Conservation (phyloP, 1,140 invertebrate species). For the Thereuonema tuberculata region DNA sequence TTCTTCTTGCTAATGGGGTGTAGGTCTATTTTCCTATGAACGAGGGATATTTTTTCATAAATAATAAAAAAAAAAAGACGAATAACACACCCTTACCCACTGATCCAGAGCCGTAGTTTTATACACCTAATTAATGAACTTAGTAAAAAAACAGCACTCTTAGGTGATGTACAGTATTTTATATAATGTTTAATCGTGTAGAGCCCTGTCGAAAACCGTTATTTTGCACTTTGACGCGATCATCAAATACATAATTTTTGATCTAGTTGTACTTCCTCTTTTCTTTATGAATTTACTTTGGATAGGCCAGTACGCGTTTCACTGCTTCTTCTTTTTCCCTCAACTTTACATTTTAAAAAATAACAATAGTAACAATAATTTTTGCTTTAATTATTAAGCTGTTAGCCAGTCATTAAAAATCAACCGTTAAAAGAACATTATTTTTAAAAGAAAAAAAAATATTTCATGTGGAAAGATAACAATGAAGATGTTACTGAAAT, state of each 20-base stretch:
- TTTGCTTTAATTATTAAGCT: no score
- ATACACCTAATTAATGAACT: not conserved
- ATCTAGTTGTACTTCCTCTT: not conserved
- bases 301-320: not conserved
- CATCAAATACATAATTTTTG: not conserved
- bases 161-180: not conserved
- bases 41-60: not conserved
- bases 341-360: no score
- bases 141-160: not conserved
- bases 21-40: not conserved
- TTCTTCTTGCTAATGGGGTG: not conserved
- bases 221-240: not conserved
- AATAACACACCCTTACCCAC: not conserved
- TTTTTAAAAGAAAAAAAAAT: no score
- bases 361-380: no score
- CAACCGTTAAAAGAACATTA: no score
- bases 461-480: no score
- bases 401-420: no score
- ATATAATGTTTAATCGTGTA: no score
- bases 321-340: no score
- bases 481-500: no score
- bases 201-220: no score
- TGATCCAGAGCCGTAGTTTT: not conserved
- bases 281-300: not conserved
- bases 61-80: no score